These are phyloP conservation scores for Andrena praecox DNA, from an alignment of 2,888 invertebrate genomes.

Conservation along the genomic window DNA sequence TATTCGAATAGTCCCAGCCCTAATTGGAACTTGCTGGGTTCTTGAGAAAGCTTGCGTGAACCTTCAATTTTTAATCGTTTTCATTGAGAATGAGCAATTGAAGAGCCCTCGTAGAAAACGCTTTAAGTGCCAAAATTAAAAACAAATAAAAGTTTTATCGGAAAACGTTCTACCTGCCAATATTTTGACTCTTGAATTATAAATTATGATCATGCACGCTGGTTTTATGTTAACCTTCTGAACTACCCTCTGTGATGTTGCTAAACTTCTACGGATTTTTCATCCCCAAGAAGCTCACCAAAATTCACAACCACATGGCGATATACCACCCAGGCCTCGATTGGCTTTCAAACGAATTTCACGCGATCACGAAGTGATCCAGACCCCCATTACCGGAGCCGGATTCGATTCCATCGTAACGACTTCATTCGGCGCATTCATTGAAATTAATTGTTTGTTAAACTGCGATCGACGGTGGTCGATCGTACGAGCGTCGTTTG, in stretches of 20 bases:
- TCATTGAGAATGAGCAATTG: constrained; percentile 20
- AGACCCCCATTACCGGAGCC: constrained; percentile 2
- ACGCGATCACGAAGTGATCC: constrained; percentile 12
- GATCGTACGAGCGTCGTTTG: constrained; percentile 58
- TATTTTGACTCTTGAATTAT: too few species aligned
- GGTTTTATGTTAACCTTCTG: neutral
- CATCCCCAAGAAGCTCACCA: too few species aligned
- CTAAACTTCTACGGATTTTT: too few species aligned
- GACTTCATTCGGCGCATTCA: constrained; percentile 48
- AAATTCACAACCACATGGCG: neutral
- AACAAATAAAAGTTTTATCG: too few species aligned
- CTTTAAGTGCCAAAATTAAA: too few species aligned
- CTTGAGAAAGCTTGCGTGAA: constrained; percentile 43
- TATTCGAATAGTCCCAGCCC: too few species aligned
- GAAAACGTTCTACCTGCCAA: too few species aligned
- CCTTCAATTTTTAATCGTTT: constrained; percentile 18
- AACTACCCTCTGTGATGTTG: neutral
- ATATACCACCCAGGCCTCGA: neutral
- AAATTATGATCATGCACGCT: too few species aligned
- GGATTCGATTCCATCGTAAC: constrained; percentile 24
- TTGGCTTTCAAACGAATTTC: constrained; percentile 29
- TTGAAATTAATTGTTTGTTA: constrained; percentile 52
- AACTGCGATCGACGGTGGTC: constrained; percentile 46
- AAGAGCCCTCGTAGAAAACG: too few species aligned
- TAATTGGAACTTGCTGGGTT: neutral